Evolutionary conservation across 2,888 invertebrate species (phyloP), one percentile per base, ranked within the genome.

Genomic region (Drosophila ezoana): DNA sequence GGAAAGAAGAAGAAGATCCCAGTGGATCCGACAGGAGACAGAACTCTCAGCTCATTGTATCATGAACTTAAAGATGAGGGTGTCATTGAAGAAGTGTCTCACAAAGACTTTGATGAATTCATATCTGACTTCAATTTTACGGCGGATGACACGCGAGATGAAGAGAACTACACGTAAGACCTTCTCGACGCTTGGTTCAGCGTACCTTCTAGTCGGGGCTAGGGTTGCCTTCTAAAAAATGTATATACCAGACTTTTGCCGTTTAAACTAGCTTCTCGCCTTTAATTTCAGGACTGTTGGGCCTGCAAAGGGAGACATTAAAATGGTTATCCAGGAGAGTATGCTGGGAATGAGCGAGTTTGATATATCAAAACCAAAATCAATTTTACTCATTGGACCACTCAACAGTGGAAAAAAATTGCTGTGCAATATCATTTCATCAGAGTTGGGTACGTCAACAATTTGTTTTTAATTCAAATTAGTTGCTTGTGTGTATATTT

Each of bases 341-440:
- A 61, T 92, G 67, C 37, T 91, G 14, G 92, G 92, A 18, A 89
- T 92, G 89, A 92, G 92, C 37, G 89, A 89, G 35, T 81, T 92
- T 14, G 71, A 85, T 53, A 89, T 93, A 78, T 82, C 90, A 3
- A 93, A 92, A 74, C 92, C 93, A 0, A 93, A 93, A 88, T 95
- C 95, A 0, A 93, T 96, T 11, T 92, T 95, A 54, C 93, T 97
- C 33, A 93, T 94, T 58, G 96, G 96, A 0, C 95, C 96, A 0
- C 90, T 93, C 1, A 93, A 94, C 48, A 93, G 93, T 73, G 96
- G 96, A 0, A 96, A 96, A 89, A 94, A 94, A 73, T 92, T 95
- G 76, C 89, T 97, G 18, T 94, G 95, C 0, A 93, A 95, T 74
- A 95, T 95, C 0, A 93, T 97, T 47, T 95, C 95, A 76, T 94